Evolutionary conservation across 2,888 invertebrate species (phyloP).

Genomic region (Abscondita cerata): DNA sequence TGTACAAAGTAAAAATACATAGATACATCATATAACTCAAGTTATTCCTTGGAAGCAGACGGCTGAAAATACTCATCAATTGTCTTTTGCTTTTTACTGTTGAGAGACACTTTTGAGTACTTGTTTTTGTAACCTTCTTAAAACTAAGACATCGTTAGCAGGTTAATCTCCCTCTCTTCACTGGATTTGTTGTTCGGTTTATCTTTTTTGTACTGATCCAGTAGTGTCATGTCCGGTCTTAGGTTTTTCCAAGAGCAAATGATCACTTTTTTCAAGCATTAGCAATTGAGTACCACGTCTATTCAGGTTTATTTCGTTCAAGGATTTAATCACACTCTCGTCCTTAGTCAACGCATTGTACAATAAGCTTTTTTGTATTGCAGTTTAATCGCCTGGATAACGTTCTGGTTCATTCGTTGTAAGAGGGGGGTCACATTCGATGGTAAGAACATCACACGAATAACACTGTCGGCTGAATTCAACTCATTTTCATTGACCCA

Average conservation of each 20-base stretch:
- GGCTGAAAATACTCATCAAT: neutral
- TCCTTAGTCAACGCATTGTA: neutral
- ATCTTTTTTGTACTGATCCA: neutral
- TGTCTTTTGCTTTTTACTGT: neutral
- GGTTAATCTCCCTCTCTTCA: neutral
- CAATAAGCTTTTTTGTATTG: neutral
- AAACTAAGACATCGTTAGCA: neutral
- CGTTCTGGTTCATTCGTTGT: neutral
- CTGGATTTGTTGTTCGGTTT: neutral
- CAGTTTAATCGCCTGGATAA: neutral
- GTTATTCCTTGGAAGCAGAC: neutral
- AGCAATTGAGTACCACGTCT: too few species aligned
- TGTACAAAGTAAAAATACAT: too few species aligned
- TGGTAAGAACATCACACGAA: conserved; percentile 11
- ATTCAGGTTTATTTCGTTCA: neutral
- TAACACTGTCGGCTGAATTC: neutral
- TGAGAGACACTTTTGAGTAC: too few species aligned
- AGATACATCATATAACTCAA: too few species aligned
- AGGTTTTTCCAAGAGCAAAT: neutral
- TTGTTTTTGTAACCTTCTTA: neutral
- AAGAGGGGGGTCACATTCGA: neutral
- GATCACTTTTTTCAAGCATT: too few species aligned
- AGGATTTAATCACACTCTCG: neutral
- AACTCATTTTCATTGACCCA: neutral
- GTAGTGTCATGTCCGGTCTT: neutral